These are phyloP conservation scores for Terebella lapidaria DNA, from an alignment of 2,888 invertebrate species.

Conservation along the genomic window DNA sequence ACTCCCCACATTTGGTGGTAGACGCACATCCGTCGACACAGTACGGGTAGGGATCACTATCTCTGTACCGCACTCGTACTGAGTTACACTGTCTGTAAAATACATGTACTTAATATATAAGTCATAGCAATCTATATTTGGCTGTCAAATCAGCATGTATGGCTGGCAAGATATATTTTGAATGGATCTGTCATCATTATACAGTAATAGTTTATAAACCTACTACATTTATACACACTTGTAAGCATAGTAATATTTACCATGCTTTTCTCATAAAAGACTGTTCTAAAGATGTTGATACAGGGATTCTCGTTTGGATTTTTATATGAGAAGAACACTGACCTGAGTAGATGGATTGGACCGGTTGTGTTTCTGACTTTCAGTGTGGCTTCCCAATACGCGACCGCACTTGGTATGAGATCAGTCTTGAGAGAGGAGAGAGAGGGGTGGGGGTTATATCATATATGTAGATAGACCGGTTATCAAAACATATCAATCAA, in stretches of 20 bases:
- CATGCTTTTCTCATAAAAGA: too few species aligned
- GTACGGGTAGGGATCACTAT: slow-evolving; percentile 69
- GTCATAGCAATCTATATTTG: slow-evolving; percentile 2
- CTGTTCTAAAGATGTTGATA: too few species aligned
- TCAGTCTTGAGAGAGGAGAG: slow-evolving; percentile 59
- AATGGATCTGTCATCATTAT: too few species aligned
- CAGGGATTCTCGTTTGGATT: too few species aligned
- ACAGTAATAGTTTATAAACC: too few species aligned
- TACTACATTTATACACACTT: too few species aligned
- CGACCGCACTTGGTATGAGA: slow-evolving; percentile 83
- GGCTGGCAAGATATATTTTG: neutral
- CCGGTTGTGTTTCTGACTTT: slow-evolving; percentile 81
- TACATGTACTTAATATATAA: neutral
- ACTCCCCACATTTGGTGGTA: slow-evolving; percentile 90
- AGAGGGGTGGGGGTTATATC: neutral
- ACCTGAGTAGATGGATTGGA: slow-evolving; percentile 85
- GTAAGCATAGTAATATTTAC: too few species aligned
- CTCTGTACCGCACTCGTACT: slow-evolving; percentile 65
- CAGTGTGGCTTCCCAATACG: slow-evolving; percentile 88
- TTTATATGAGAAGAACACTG: too few species aligned
- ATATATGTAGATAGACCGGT: neutral
- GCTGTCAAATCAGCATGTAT: neutral
- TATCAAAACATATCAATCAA: neutral
- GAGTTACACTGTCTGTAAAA: slow-evolving; percentile 33
- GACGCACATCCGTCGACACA: slow-evolving; percentile 67